phyloP scores from a whole-genome alignment of 2,113 vertebrate genomes.

The Lophotis ruficrista region DNA sequence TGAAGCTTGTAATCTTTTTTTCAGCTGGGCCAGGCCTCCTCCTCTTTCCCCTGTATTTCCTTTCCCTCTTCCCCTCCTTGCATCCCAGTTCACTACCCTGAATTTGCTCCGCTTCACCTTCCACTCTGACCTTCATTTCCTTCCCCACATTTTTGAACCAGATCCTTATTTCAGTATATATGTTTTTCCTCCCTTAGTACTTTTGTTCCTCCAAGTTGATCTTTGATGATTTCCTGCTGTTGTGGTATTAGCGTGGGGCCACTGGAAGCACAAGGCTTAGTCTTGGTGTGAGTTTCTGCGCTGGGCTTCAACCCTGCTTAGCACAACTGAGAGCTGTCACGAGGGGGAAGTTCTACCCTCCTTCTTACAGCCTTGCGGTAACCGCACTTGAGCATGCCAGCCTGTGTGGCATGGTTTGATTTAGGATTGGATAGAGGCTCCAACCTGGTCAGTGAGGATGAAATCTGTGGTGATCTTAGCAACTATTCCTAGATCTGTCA shows the following conservation, averaged over 20 bases:
- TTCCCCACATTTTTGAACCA: not conserved
- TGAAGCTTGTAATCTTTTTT: not conserved
- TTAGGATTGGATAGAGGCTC: not conserved
- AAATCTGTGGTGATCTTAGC: not conserved
- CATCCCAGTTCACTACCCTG: not conserved
- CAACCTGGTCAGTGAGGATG: not conserved
- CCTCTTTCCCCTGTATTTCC: not conserved
- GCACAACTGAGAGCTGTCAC: accelerated
- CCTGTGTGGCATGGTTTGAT: not conserved
- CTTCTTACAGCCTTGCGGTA: not conserved
- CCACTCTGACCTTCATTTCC: not conserved
- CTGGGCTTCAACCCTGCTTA: not conserved
- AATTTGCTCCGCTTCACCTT: not conserved
- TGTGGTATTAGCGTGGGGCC: not conserved
- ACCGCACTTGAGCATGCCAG: not conserved
- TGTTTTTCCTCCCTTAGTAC: not conserved
- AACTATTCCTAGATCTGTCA: not conserved
- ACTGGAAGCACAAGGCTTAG: not conserved
- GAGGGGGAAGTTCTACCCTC: not conserved
- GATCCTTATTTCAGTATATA: not conserved
- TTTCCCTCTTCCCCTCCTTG: not conserved
- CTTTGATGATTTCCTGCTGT: not conserved
- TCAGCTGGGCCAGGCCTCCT: not conserved
- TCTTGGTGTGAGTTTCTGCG: not conserved
- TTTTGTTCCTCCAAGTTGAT: not conserved